Evolutionary conservation across 2,797 vertebrate genomes (phyloP).

Genomic region (Potorous gilbertii): DNA sequence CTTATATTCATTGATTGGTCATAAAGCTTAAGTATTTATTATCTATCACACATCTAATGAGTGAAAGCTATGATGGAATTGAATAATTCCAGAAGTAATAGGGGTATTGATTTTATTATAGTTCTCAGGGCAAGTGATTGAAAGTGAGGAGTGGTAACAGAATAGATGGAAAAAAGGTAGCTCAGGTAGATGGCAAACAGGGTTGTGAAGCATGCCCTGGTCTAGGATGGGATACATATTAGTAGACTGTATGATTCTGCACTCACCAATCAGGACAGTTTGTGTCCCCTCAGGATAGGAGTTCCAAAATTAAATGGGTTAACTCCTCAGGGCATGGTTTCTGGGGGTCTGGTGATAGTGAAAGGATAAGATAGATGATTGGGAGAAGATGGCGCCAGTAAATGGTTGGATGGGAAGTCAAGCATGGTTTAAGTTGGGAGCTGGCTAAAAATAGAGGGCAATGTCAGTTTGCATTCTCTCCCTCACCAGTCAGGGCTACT

Average conservation of each 20-base stretch:
- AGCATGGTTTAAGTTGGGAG: not conserved
- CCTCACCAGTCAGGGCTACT: not conserved
- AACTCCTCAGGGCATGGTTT: not conserved
- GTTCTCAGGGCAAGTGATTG: not conserved
- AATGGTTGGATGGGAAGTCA: not conserved
- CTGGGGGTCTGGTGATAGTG: not conserved
- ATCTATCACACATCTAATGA: not conserved
- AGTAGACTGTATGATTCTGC: not conserved
- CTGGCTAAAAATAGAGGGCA: not conserved
- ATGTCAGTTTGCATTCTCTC: not conserved
- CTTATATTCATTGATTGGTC: not conserved
- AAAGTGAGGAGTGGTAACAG: not conserved
- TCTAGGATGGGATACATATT: not conserved
- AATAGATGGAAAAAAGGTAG: not conserved
- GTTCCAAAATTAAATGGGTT: not conserved
- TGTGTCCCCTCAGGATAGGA: not conserved
- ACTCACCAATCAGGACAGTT: not conserved
- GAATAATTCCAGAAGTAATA: not conserved
- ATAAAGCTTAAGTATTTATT: not conserved
- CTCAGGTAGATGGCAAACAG: not conserved
- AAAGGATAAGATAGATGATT: not conserved
- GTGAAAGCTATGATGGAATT: not conserved
- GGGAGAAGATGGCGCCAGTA: not conserved
- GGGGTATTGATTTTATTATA: not conserved
- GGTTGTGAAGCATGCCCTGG: not conserved